Base-by-base conservation (phyloP, 2,113 vertebrate species). In the Oreochromis spilurus region DNA sequence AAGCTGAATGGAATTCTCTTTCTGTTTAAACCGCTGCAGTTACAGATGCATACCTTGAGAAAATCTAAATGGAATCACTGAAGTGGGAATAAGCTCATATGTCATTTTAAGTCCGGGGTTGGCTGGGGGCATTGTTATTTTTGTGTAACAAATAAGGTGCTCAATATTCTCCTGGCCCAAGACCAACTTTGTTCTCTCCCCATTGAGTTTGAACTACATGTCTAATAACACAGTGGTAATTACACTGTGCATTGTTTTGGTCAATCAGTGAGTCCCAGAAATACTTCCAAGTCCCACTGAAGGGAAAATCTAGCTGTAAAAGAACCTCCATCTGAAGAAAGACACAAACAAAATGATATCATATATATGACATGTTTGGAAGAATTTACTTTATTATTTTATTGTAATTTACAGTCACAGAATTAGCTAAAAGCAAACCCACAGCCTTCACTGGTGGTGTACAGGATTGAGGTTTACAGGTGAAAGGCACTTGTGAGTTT, bases 181-280 rank as follows among this genome's bases (percentile, higher is more conserved):
- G 48, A 89, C 88, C 88, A 94, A 92, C 77, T 60, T 53, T 21
- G 31, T 86, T 34, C 53, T 82, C 82, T 88, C 88, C 82, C 89
- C 2, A 4, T 43, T 87, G 85, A 88, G 58, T 81, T 67, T 85
- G 84, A 91, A 85, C 85, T 90, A 88, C 86, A 80, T 87, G 92
- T 87, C 26, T 88, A 92, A 91, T 91, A 90, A 88, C 62, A 87
- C 26, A 4, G 36, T 54, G 82, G 79, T 91, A 91, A 93, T 92
- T 90, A 92, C 87, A 87, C 84, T 17, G 65, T 72, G 88, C 57
- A 83, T 91, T 87, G 92, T 92, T 91, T 81, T 60, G 85, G 75
- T 55, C 77, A 65, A 77, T 92, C 87, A 88, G 16, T 26, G 84
- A 91, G 79, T 79, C 77, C 55, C 89, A 85, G 81, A 31, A 45